Evolutionary conservation across 2,113 vertebrate genomes (phyloP), one percentile per base, ranked within the genome.

Genomic region (Dryoscopus gambensis): DNA sequence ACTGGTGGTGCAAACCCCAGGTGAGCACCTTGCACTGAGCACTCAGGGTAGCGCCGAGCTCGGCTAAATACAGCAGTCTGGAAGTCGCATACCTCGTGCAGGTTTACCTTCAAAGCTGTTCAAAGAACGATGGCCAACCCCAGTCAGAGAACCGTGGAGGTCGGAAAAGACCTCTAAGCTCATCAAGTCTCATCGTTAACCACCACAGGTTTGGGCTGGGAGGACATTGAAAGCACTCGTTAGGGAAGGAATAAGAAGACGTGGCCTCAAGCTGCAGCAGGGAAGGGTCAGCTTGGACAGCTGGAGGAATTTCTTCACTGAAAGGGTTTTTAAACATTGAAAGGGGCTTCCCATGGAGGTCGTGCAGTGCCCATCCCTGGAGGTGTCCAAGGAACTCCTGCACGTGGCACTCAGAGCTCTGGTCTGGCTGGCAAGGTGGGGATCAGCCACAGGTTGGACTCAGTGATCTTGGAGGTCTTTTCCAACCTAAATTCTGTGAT

Each of bases 171-270:
- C 35, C 39, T 56, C 35, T 37, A 11, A 69, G 27, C 20, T 70
- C 56, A 49, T 33, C 22, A 11, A 33, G 13, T 42, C 49, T 37
- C 23, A 3, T 33, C 0, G 0, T 70, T 28, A 70, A 37, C 31
- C 56, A 50, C 5, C 49, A 70, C 23, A 42, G 3, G 9, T 35
- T 28, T 49, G 59, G 35, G 37, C 23, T n/a, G 40, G 37, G 40
- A 64, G 50, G 15, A 40, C 24, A 20, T n/a, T 73, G 33, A 80
- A 42, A 64, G 27, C 12, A 21, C 2, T 14, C 13, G 33, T 73
- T 28, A n/a, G 52, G 13, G 18, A 52, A 7, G 27, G 30, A 27
- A 44, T 35, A 33, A 12, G 49, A 84, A 49, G 35, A 63, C 1
- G 2, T 4, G n/a, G 46, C 46, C 40, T 49, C 63, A 42, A 20